Evolutionary conservation across 2,797 vertebrate species (phyloP).

Genomic region (Enteromius afrohamiltoni): DNA sequence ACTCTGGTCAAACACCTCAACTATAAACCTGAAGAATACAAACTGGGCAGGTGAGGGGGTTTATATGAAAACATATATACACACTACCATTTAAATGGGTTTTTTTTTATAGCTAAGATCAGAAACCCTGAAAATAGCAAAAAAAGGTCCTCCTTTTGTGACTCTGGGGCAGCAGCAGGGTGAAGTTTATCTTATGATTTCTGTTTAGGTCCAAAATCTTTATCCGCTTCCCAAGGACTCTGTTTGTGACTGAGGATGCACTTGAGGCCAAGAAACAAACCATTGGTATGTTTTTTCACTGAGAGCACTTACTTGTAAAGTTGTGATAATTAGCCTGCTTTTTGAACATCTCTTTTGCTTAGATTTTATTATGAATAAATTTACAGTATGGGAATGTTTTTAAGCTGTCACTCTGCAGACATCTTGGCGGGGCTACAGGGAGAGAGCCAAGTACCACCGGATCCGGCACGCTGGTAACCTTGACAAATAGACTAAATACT

Average conservation of each 20-base stretch:
- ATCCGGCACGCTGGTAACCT: constrained; percentile 87
- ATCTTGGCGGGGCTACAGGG: constrained; percentile 91
- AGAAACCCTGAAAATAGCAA: neutral
- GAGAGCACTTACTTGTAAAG: neutral
- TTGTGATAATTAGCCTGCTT: neutral
- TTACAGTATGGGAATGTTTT: constrained; percentile 40
- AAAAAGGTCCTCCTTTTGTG: neutral
- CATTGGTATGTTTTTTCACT: constrained; percentile 76
- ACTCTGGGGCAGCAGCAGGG: neutral
- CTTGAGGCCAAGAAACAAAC: constrained; percentile 90
- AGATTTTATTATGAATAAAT: neutral
- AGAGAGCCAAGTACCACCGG: constrained; percentile 87
- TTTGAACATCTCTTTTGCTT: neutral
- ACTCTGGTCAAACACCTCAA: constrained; percentile 89
- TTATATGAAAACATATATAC: neutral
- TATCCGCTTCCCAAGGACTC: constrained; percentile 95
- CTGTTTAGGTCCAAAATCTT: constrained; percentile 93
- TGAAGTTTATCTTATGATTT: neutral
- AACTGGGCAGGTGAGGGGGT: constrained; percentile 88
- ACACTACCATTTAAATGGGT: neutral
- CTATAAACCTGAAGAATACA: constrained; percentile 95
- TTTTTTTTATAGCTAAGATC: neutral
- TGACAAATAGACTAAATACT: constrained; percentile 1
- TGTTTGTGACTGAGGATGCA: constrained; percentile 94
- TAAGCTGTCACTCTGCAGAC: constrained; percentile 91